Evolutionary conservation across 1,140 invertebrate genomes (phyloP), one percentile per base, ranked within the genome.

Genomic region (Pogonomyrmex barbatus): DNA sequence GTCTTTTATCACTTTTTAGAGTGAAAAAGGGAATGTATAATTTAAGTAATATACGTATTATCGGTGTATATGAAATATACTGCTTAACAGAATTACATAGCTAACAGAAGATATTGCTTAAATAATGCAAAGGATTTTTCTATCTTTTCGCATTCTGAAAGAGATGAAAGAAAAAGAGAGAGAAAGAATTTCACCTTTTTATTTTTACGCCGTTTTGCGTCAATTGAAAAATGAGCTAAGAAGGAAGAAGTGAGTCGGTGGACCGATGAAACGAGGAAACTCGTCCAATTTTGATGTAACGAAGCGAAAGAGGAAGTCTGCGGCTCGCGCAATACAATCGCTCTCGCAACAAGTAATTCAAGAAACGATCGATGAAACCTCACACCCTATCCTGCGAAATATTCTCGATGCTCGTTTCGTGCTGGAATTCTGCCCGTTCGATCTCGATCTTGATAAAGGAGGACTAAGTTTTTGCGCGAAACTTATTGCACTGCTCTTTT

Each of bases 281-380:
- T 54, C 70, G 71, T 84, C 45, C 77, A 82, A 88, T 89, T 85
- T 77, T 54, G 58, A 56, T 42, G 81, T 84, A 89, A 88, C 88
- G 81, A 85, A 88, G 58, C 81, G 58, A 81, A 73, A 70, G 71
- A 65, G 75, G 83, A 65, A 86, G 76, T 71, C 39, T 67, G 70
- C 10, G 78, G 68, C 54, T 75, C 52, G 30, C 52, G 30, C 4
- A 62, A 50, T 54, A 83, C 79, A 83, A 86, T 81, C 65, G 77
- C 56, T 45, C 24, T 84, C 65, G 87, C 86, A 85, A 85, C 88
- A 85, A 88, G 76, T 78, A 85, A 60, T 71, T 85, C 76, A 17
- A 81, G 63, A 67, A 79, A 79, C 73, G 79, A 88, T 88, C 81
- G 81, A 79, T 89, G 77, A 76, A 85, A 85, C 42, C 73, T 58